phyloP scores from a whole-genome alignment of 2,113 vertebrate species.

The Phalacrocorax aristotelis region DNA sequence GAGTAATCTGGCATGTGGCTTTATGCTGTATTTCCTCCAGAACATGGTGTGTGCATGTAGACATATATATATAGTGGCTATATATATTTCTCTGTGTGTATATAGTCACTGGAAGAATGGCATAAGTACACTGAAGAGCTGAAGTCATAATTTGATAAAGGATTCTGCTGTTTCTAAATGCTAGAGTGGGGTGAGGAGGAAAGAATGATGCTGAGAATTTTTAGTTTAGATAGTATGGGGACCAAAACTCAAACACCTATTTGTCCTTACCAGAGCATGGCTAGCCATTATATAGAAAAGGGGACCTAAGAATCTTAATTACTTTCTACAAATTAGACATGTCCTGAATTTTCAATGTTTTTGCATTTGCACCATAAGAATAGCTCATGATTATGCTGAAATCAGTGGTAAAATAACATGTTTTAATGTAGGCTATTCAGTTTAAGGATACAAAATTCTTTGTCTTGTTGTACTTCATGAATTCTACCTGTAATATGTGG shows the following conservation, averaged over 20 bases:
- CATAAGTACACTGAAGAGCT: not conserved
- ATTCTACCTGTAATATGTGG: not conserved
- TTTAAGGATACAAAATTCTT: not conserved
- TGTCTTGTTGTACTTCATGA: not conserved
- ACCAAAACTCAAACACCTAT: not conserved
- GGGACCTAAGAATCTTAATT: not conserved
- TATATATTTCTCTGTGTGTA: not conserved
- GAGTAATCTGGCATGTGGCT: not conserved
- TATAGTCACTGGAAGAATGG: not conserved
- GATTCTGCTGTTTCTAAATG: not conserved
- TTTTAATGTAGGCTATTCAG: not conserved
- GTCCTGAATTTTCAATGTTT: not conserved
- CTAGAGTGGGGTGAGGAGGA: not conserved
- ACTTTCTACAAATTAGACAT: not conserved
- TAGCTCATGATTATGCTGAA: not conserved
- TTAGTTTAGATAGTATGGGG: not conserved
- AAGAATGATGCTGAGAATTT: not conserved
- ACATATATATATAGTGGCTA: not conserved
- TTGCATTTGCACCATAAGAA: not conserved
- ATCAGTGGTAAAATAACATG: not conserved
- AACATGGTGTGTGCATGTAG: not conserved
- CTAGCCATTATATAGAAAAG: not conserved
- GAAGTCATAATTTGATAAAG: not conserved
- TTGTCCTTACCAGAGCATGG: not conserved
- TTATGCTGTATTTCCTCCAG: not conserved